Percentiles rank a stretch among this genome's conserved stretches.
Evolutionary conservation across 23 tunicate species (phyloP).

Genomic region (Clavelina lepadiformis): DNA sequence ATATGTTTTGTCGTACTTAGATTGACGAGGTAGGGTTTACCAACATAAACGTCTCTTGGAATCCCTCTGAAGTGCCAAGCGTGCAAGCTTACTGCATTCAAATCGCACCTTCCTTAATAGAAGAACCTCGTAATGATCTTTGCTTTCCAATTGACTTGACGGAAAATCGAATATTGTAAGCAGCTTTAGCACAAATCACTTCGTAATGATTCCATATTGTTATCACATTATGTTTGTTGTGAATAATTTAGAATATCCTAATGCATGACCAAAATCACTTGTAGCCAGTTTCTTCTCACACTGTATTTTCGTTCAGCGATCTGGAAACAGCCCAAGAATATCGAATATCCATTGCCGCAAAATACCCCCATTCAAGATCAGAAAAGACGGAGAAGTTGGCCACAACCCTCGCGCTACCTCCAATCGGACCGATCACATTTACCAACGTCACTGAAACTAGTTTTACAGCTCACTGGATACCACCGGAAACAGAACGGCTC

Average conservation of each 20-base stretch:
- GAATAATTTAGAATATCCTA: too few species aligned
- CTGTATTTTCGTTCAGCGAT: conserved; percentile 18
- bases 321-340: conserved; percentile 39
- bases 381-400: conserved; percentile 1
- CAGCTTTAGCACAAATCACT: too few species aligned
- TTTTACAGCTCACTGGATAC: conserved; percentile 46
- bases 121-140: too few species aligned
- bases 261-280: too few species aligned
- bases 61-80: conserved; percentile 26
- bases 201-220: too few species aligned
- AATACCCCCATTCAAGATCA: conserved; percentile 5
- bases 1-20: conserved; percentile 14
- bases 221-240: too few species aligned
- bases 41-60: conserved; percentile 58
- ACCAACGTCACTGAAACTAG: conserved; percentile 48
- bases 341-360: conserved; percentile 25
- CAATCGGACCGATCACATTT: conserved; percentile 48
- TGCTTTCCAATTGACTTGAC: too few species aligned
- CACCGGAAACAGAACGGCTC: conserved; percentile 17
- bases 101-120: background rate
- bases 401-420: conserved; percentile 42
- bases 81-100: conserved; percentile 14
- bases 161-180: too few species aligned
- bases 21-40: conserved; percentile 45
- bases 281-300: too few species aligned